A percentile compares a stretch with the other conserved stretches of the same genome.
Evolutionary conservation across 2,797 vertebrate genomes (phyloP).

Genomic region (Myioborus melanocephalus): DNA sequence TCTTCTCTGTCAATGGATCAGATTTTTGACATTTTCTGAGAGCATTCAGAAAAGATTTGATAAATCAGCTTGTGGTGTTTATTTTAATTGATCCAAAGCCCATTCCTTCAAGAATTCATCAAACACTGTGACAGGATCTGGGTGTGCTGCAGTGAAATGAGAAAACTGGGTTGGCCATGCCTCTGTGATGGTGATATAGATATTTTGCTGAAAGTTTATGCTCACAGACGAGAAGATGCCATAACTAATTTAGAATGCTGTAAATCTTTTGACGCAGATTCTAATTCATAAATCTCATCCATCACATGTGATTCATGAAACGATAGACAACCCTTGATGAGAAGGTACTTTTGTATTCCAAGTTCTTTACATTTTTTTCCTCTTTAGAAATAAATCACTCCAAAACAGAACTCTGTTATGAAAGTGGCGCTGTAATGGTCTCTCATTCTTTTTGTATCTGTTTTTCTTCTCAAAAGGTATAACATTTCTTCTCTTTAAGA

Average conservation of each 20-base stretch:
- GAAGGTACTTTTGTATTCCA: constrained; percentile 79
- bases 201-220: constrained; percentile 79
- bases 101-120: constrained; percentile 83
- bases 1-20: constrained; percentile 85
- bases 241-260: constrained; percentile 79
- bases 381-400: constrained; percentile 78
- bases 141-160: constrained; percentile 69
- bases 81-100: constrained; percentile 87
- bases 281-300: constrained; percentile 81
- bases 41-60: constrained; percentile 85
- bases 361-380: constrained; percentile 72
- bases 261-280: constrained; percentile 78
- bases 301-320: constrained; percentile 82
- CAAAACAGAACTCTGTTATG: constrained; percentile 71
- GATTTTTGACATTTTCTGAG: constrained; percentile 85
- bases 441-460: constrained; percentile 53
- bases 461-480: constrained; percentile 29
- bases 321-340: constrained; percentile 79
- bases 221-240: constrained; percentile 74
- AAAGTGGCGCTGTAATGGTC: constrained; percentile 52
- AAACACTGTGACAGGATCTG: constrained; percentile 76
- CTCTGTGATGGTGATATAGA: constrained; percentile 75
- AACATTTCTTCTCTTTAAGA: constrained; percentile 35
- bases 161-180: constrained; percentile 68
- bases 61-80: constrained; percentile 85